phyloP scores from a whole-genome alignment of 2,797 vertebrate genomes.

The Lepus townsendii region DNA sequence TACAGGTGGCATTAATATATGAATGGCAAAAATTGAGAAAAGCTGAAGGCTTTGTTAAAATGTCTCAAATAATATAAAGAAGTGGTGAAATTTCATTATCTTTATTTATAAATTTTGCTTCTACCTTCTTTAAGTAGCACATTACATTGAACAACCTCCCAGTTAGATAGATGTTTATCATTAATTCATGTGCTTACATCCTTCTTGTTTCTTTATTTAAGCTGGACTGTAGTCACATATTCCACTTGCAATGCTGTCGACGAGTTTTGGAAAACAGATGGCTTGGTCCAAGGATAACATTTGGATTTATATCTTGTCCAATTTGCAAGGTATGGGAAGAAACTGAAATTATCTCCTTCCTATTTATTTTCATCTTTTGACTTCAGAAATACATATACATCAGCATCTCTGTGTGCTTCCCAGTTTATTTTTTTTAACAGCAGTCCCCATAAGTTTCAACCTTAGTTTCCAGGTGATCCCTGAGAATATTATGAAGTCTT shows the following conservation, averaged over 20 bases:
- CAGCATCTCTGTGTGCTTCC: background rate
- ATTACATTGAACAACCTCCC: background rate
- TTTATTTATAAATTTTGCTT: conserved; percentile 9
- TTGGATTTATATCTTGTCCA: conserved; percentile 99
- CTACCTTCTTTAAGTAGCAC: background rate
- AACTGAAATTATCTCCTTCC: conserved; percentile 10
- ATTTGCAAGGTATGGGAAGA: conserved; percentile 96
- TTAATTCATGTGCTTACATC: conserved; percentile 21
- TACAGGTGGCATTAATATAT: background rate
- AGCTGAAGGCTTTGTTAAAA: background rate
- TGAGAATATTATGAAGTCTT: background rate
- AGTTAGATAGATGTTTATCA: background rate
- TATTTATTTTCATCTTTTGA: conserved; percentile 23
- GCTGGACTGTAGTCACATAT: conserved; percentile 99
- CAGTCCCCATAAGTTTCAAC: background rate
- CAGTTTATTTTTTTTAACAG: background rate
- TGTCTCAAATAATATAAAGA: background rate
- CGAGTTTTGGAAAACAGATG: conserved; percentile 98
- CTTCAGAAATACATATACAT: conserved; percentile 15
- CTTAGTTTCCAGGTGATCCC: background rate
- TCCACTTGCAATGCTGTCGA: conserved; percentile 98
- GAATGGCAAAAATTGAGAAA: background rate
- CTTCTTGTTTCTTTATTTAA: conserved; percentile 84
- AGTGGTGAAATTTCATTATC: conserved; percentile 24
- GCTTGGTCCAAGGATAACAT: conserved; percentile 99